Base-by-base conservation (phyloP, 2,888 invertebrate species). In the Torymus tubicola region DNA sequence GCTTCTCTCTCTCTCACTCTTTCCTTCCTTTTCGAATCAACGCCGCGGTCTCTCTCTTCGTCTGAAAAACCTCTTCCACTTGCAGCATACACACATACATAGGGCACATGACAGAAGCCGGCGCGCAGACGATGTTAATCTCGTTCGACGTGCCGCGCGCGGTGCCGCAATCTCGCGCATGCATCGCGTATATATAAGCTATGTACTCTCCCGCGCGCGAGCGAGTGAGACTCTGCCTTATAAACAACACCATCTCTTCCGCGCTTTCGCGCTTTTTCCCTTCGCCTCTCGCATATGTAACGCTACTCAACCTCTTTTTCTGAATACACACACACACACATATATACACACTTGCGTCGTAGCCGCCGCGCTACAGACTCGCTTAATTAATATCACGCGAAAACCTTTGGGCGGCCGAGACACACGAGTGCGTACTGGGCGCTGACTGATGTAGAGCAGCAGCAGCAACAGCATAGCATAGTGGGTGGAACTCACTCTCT, bases 381-480 rank as follows among this genome's bases (percentile, higher is more conserved):
- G 87, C 86, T 88, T 90, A 90, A 90, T 90, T 90, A 90, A 90
- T 88, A 90, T 88, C 89, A 88, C 88, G 87, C 89, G 90, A 89
- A 60, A 13, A 42, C 42, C 42, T 42, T 42, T 50, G 24, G 58
- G 65, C 64, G 18, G n/a, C 18, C 63, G 24, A 21, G 57, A 24
- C 11, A 4, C 24, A 2, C 55, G 55, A 13, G 53, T 12, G 53
- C 14, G 31, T 13, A 31, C 24, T 11, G 60, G 60, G 57, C 69
- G 76, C 65, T 73, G 78, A 78, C 78, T 81, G 81, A 81, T 74
- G 78, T 73, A 21, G 58, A 78, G 70, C 80, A 71, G 81, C 65
- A 52, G 63, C 21, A 52, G 16, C 60, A 10, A 67, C 67, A 55
- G n/a, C n/a, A n/a, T n/a, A n/a, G n/a, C n/a, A n/a, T n/a, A n/a